Percentiles rank a stretch among this genome's conserved stretches.
phyloP scores from a whole-genome alignment of 2,888 invertebrate species.

The Myopa tessellatipennis region DNA sequence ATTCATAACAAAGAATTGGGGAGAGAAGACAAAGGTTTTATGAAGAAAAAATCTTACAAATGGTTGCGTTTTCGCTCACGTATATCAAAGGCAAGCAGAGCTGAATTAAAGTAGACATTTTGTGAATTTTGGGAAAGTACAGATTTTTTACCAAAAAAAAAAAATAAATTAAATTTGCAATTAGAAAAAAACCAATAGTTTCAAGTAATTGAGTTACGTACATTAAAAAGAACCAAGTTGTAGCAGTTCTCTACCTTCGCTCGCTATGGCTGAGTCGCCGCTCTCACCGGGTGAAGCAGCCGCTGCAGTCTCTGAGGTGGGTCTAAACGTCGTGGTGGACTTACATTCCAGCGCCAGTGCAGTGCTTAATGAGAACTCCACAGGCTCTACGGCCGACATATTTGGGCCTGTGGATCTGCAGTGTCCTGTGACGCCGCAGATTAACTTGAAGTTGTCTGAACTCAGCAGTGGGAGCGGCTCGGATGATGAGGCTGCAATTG shows the following conservation, averaged over 20 bases:
- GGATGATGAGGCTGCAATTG: conserved; percentile 45
- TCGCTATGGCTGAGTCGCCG: conserved; percentile 28
- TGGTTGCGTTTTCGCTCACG: not conserved
- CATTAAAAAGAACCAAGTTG: not conserved
- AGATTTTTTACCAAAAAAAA: no score
- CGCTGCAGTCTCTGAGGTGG: not conserved
- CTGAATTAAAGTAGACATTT: conserved; percentile 31
- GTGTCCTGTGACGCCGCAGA: conserved; percentile 42
- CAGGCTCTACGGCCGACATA: conserved; percentile 9
- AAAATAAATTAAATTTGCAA: not conserved
- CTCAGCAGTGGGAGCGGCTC: conserved; percentile 59
- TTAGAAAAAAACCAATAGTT: not conserved
- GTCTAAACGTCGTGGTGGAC: conserved; percentile 29
- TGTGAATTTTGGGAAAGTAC: not conserved
- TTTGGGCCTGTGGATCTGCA: conserved; percentile 37
- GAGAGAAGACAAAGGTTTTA: conserved; percentile 7
- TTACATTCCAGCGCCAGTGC: conserved; percentile 28
- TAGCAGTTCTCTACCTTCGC: not conserved
- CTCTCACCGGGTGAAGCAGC: conserved; percentile 13
- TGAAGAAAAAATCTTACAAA: conserved; percentile 24
- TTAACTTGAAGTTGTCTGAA: conserved; percentile 56
- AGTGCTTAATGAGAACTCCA: conserved; percentile 24
- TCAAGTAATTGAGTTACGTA: no score
- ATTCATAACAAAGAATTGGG: not conserved
- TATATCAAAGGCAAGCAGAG: not conserved